Evolutionary conservation across 2,888 invertebrate genomes (phyloP).

Genomic region (Cistogaster globosa): DNA sequence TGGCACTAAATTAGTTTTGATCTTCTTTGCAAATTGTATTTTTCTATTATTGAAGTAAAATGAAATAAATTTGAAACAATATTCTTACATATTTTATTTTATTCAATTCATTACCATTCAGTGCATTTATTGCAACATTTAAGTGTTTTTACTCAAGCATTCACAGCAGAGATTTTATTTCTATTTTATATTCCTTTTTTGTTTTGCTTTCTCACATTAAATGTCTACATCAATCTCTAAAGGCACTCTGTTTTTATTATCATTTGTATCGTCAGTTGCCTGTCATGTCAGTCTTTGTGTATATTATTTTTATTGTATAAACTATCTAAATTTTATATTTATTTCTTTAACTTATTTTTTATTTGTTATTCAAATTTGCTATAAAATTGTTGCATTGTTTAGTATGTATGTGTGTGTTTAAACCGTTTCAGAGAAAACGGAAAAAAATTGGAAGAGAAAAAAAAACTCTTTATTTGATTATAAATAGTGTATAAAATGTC

Average conservation of each 20-base stretch:
- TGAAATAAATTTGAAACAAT: slow-evolving; percentile 20
- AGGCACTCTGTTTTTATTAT: slow-evolving; percentile 33
- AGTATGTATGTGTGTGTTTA: slow-evolving; percentile 40
- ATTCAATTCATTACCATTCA: slow-evolving; percentile 42
- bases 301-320: slow-evolving; percentile 61
- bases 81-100: not conserved
- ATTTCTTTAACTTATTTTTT: slow-evolving; percentile 51
- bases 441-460: not conserved
- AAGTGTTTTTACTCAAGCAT: slow-evolving; percentile 18
- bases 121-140: slow-evolving; percentile 57
- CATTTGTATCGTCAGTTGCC: slow-evolving; percentile 30
- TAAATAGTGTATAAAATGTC: slow-evolving; percentile 57
- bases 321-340: slow-evolving; percentile 60
- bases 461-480: slow-evolving; percentile 55
- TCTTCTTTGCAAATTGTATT: not conserved
- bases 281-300: slow-evolving; percentile 14
- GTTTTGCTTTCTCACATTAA: slow-evolving; percentile 15
- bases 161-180: slow-evolving; percentile 36
- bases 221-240: slow-evolving; percentile 47
- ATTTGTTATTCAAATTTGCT: slow-evolving; percentile 64
- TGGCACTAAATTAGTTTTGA: not conserved
- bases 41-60: not conserved
- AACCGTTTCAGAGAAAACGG: slow-evolving; percentile 12
- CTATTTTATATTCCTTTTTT: not conserved
- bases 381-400: slow-evolving; percentile 67